Base-by-base conservation (phyloP, 2,888 invertebrate genomes). In the Habrosyne pyritoides region DNA sequence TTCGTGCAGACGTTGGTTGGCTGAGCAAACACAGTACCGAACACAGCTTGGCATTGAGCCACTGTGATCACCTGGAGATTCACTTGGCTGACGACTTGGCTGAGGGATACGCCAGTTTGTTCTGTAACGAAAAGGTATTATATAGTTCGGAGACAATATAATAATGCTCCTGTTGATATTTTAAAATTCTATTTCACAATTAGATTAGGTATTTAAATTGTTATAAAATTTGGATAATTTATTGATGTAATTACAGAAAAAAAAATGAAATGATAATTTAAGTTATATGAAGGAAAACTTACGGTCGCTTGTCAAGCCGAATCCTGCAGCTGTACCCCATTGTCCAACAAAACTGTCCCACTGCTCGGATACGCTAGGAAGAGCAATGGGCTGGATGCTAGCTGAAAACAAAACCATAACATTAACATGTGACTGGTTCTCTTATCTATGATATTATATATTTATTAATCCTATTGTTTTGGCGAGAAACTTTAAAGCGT, bases 291-390 rank as follows among this genome's bases (percentile, higher is more conserved):
- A n/a, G 2, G 8, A 18, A 5, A 53, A 75, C 81, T 84, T 56
- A 86, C 87, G 53, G 59, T 87, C 87, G 28, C 69, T 79, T 10
- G 82, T 86, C 51, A 64, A 75, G 24, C 87, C 86, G 54, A 79
- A 87, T 7, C 87, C 87, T 5, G 80, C 77, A 21, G 87, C 87
- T 0, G 61, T 55, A 0, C 75, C 69, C 77, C 79, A 79, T 21
- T 71, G 60, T 10, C 84, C 83, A 0, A 54, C 73, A 54, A 81
- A 87, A 6, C 60, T 61, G 1, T 82, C 67, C 56, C 61, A 75
- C 28, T 79, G 12, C 28, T 79, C 75, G 2, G 26, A 49, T 0
- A 64, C 57, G 36, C 30, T 54, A 0, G 87, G 85, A 5, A 86
- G 63, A 0, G 66, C 59, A 1, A 83, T 60, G 0, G 86, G 79